Evolutionary conservation across 1,140 invertebrate species (phyloP), one percentile per base, ranked within the genome.

Genomic region (Habropoda laboriosa): DNA sequence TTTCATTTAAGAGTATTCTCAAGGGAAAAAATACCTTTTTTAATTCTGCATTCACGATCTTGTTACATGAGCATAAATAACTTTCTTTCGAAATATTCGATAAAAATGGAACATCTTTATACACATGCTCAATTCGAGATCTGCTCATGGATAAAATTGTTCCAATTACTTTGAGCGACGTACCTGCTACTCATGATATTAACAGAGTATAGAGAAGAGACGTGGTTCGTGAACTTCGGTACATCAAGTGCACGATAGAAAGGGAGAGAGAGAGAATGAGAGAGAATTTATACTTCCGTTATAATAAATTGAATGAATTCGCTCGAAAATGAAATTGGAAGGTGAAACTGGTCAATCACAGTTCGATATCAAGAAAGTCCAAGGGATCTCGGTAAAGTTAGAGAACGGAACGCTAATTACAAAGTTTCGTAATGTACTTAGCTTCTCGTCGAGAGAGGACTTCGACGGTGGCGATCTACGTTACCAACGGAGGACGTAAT

Each of bases 251-350:
- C 38, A 24, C 18, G 24, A 61, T 24, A 38, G 8, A 35, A n/a
- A n/a, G n/a, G n/a, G n/a, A n/a, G n/a, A n/a, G n/a, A n/a, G n/a
- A n/a, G n/a, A n/a, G n/a, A n/a, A n/a, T n/a, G n/a, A n/a, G n/a
- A n/a, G n/a, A n/a, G n/a, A n/a, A n/a, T n/a, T n/a, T n/a, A n/a
- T n/a, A n/a, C n/a, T n/a, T n/a, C n/a, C n/a, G n/a, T n/a, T n/a
- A n/a, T n/a, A 61, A 24, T 10, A 38, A 61, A 38, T 61, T 24
- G 21, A 6, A 38, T 0, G 21, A 61, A 38, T 24, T 38, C n/a
- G 35, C 21, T 38, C 18, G 63, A 45, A 66, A 66, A 24, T 66
- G 63, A 66, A 32, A 66, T 66, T 66, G 24, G n/a, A 45, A 45
- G 2, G 6, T 30, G 27, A 35, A 35, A 49, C 3, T 21, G 30